Base-by-base conservation (phyloP, 35 echinoderm and acorn worm genomes). In the Lytechinus pictus region DNA sequence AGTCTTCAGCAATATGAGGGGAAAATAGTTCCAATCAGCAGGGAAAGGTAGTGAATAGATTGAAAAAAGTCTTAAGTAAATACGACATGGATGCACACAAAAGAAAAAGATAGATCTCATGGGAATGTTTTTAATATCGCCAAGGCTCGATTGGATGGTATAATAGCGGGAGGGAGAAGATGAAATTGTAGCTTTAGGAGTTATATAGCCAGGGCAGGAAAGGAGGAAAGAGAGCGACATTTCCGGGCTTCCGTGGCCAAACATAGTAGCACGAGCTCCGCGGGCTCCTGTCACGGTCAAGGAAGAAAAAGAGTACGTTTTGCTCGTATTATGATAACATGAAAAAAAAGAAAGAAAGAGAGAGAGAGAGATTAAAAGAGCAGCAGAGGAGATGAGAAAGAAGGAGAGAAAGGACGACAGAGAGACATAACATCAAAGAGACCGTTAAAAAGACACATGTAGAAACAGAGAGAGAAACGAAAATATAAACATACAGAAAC, bases 211-310 rank as follows among this genome's bases (percentile, higher is more conserved):
- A 24, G 88, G 3, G 29, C 28, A 90, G 52, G 88, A 90, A 54
- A 90, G 24, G 88, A 52, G 88, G 27, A 90, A 90, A 90, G 28
- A 90, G 92, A 93, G 92, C 92, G 52, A 93, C 92, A 93, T 93
- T 57, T 57, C 92, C 55, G 92, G 53, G 92, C 57, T 93, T 93
- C 92, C 92, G 92, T 93, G 28, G 12, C 92, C 92, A 93, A 93
- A 93, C 92, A 93, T 55, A 14, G 54, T 9, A 3, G 92, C 53
- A 93, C 66, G 66, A 79, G 66, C 66, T 79, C 66, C 66, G 16
- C 66, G n/a, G 66, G 66, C 66, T 79, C 12, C 66, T 24, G 4
- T 28, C 88, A 90, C 13, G 52, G 88, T 24, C 29, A 90, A 52
- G 88, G 28, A 6, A 51, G 87, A 53, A 12, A 44, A 6, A 54